phyloP scores from a whole-genome alignment of 1,140 invertebrate species.

The Mya arenaria region DNA sequence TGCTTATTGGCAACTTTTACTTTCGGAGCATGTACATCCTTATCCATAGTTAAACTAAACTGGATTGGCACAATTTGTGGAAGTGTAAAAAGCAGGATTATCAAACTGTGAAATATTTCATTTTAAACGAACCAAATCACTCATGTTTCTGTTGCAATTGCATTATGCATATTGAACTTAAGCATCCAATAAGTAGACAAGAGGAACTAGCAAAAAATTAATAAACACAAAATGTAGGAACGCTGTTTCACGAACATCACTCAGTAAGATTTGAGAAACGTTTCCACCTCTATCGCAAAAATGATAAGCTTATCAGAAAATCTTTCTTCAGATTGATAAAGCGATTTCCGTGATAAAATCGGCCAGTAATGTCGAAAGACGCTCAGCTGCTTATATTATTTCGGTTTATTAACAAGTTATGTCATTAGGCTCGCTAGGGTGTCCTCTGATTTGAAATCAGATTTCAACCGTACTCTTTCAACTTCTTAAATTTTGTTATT shows the following conservation, averaged over 20 bases:
- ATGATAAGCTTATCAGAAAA: background rate
- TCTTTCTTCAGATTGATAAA: background rate
- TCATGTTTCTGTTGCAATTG: too few species aligned
- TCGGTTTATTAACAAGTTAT: conserved; percentile 2
- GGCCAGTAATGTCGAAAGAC: background rate
- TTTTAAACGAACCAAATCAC: too few species aligned
- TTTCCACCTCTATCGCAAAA: background rate
- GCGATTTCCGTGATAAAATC: background rate
- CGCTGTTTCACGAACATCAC: background rate
- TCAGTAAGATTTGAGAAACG: background rate
- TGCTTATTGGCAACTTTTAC: too few species aligned
- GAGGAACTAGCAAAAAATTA: background rate
- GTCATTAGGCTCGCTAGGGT: background rate
- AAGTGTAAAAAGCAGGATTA: too few species aligned
- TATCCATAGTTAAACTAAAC: too few species aligned
- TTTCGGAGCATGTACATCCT: too few species aligned
- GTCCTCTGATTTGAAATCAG: background rate
- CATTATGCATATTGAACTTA: background rate
- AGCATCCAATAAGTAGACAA: background rate
- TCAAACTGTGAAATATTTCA: too few species aligned
- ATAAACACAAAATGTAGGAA: background rate
- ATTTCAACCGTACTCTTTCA: background rate
- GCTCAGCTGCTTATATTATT: background rate
- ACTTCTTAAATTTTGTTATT: background rate
- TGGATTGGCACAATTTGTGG: too few species aligned